Conservation (phyloP, 2,888 invertebrate genomes). For the Ormyrus pomaceus region DNA sequence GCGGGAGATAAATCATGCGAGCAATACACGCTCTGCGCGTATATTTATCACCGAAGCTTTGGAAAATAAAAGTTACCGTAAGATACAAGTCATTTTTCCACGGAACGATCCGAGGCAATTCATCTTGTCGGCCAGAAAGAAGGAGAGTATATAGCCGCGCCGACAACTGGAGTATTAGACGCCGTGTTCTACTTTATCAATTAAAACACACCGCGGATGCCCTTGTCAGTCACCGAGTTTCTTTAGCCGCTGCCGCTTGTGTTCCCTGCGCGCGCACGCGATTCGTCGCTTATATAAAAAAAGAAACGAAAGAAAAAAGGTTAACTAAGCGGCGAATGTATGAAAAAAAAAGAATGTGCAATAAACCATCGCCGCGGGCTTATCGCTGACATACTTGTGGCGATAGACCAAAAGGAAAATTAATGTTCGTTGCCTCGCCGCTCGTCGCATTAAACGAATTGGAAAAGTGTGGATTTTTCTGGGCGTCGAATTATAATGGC, state of each 20-base stretch:
- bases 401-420: no score
- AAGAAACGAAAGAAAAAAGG: background rate
- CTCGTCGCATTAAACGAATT: no score
- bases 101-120: background rate
- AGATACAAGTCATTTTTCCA: background rate
- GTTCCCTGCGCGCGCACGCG: background rate
- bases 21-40: no score
- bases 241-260: background rate
- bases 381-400: no score
- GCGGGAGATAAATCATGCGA: background rate
- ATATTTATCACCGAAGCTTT: no score
- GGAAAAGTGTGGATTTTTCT: no score
- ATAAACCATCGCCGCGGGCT: constrained; percentile 13
- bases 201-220: constrained; percentile 31
- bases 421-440: no score
- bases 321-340: no score
- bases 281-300: background rate
- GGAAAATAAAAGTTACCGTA: background rate
- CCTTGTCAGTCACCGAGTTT: constrained; percentile 33
- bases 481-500: no score
- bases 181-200: constrained; percentile 11
- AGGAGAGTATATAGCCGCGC: background rate
- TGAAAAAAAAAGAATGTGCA: background rate
- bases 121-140: background rate
- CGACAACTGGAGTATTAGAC: constrained; percentile 9